phyloP scores from a whole-genome alignment of 92 coral and sea anemone species.

The Montipora capitata region DNA sequence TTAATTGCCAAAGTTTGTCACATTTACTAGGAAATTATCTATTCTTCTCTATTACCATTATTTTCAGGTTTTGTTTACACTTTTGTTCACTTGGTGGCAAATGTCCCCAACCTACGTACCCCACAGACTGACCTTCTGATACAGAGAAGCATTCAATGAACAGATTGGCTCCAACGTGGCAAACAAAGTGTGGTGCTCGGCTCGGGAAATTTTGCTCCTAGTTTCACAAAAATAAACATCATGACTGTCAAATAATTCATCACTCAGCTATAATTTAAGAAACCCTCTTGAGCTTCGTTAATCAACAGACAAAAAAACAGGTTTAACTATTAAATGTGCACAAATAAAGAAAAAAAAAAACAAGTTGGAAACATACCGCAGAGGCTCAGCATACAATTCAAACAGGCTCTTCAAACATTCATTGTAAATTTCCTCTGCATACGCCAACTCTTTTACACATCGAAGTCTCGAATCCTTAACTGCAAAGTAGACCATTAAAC shows the following conservation, averaged over 20 bases:
- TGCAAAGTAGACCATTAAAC: slow-evolving; percentile 36
- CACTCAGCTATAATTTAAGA: too few relatives aligned
- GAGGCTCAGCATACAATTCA: slow-evolving; percentile 94
- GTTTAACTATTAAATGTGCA: too few relatives aligned
- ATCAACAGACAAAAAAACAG: too few relatives aligned
- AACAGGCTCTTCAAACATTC: slow-evolving; percentile 83
- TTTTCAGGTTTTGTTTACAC: too few relatives aligned
- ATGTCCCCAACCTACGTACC: background rate
- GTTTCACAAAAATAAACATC: background rate
- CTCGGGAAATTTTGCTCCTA: slow-evolving; percentile 88
- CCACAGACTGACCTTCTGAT: slow-evolving; percentile 74
- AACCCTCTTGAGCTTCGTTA: too few relatives aligned
- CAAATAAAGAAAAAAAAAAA: background rate
- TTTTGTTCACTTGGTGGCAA: too few relatives aligned
- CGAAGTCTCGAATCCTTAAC: slow-evolving; percentile 92
- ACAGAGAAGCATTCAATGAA: slow-evolving; percentile 78
- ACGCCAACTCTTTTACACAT: slow-evolving; percentile 87
- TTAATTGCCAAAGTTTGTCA: too few relatives aligned
- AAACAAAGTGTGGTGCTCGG: slow-evolving; percentile 89
- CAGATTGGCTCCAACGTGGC: slow-evolving; percentile 89
- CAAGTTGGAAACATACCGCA: slow-evolving; percentile 66
- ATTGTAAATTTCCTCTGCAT: slow-evolving; percentile 84
- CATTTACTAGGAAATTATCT: too few relatives aligned
- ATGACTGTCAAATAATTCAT: too few relatives aligned
- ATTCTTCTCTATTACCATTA: too few relatives aligned